Percentiles rank a stretch among this genome's conserved stretches.
phyloP scores from a whole-genome alignment of 2,113 vertebrate species.

The Platichthys flesus region DNA sequence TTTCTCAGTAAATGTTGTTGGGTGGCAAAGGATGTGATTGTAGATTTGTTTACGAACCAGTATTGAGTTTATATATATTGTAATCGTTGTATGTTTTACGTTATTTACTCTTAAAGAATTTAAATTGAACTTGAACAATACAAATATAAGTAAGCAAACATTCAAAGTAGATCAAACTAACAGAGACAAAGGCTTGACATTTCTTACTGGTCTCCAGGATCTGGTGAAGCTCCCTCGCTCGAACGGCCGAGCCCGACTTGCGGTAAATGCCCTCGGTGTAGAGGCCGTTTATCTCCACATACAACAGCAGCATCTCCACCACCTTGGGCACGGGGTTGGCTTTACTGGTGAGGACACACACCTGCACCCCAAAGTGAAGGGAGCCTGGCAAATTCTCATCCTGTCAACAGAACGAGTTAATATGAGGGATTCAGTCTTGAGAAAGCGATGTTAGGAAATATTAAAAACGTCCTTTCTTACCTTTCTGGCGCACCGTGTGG shows the following conservation, averaged over 20 bases:
- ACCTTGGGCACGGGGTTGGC: slow-evolving; percentile 87
- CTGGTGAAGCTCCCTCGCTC: slow-evolving; percentile 90
- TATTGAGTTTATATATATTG: not conserved
- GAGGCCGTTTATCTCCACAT: slow-evolving; percentile 93
- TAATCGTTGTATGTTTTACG: not conserved
- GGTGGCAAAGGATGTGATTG: not conserved
- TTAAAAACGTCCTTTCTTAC: slow-evolving; percentile 70
- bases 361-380: slow-evolving; percentile 90
- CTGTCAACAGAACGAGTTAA: slow-evolving; percentile 51
- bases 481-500: slow-evolving; percentile 81
- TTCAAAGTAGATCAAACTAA: too few species aligned
- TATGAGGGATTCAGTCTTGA: not conserved
- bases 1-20: too few species aligned
- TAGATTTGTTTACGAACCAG: not conserved
- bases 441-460: not conserved
- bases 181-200: not conserved
- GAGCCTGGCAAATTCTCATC: slow-evolving; percentile 70
- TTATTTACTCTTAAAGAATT: too few species aligned
- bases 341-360: slow-evolving; percentile 86
- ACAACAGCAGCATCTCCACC: slow-evolving; percentile 90
- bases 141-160: too few species aligned
- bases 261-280: slow-evolving; percentile 97
- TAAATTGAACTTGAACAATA: too few species aligned
- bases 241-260: slow-evolving; percentile 92
- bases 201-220: slow-evolving; percentile 86